These are phyloP conservation scores for Ictalurus furcatus DNA, from an alignment of 2,113 vertebrate genomes.

Conservation along the genomic window DNA sequence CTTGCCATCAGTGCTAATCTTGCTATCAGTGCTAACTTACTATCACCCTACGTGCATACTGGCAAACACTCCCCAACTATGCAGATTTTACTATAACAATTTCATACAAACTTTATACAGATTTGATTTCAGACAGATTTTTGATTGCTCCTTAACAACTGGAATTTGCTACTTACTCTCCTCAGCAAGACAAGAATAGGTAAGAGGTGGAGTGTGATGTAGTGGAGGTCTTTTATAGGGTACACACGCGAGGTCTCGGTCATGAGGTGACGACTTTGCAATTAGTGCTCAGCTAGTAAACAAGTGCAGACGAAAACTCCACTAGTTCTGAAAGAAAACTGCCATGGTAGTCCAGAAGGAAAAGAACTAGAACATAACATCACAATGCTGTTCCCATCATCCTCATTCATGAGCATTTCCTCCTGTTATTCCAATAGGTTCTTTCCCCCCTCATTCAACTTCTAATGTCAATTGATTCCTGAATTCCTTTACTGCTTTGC, in stretches of 20 bases:
- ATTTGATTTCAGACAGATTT: neutral
- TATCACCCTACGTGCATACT: neutral
- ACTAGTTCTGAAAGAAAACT: neutral
- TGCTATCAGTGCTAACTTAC: neutral
- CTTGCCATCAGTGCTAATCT: too few relatives aligned
- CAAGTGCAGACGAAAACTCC: neutral
- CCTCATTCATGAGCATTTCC: slow-evolving; percentile 14
- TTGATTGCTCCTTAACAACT: neutral
- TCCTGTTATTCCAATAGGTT: slow-evolving; percentile 5
- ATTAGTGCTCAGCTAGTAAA: neutral
- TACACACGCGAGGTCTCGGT: neutral
- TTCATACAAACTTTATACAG: neutral
- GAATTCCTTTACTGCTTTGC: slow-evolving; percentile 5
- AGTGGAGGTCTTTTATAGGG: neutral
- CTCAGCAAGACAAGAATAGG: neutral
- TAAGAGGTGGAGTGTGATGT: neutral
- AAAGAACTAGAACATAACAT: neutral
- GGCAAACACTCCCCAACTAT: neutral
- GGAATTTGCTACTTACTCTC: neutral
- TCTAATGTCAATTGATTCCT: neutral
- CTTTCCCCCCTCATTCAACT: neutral
- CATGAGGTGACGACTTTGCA: neutral
- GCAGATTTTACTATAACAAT: neutral
- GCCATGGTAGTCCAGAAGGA: neutral
- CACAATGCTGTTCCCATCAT: neutral